These are phyloP conservation scores for Amphipoea oculea DNA, from an alignment of 2,888 invertebrate species.

Conservation along the genomic window DNA sequence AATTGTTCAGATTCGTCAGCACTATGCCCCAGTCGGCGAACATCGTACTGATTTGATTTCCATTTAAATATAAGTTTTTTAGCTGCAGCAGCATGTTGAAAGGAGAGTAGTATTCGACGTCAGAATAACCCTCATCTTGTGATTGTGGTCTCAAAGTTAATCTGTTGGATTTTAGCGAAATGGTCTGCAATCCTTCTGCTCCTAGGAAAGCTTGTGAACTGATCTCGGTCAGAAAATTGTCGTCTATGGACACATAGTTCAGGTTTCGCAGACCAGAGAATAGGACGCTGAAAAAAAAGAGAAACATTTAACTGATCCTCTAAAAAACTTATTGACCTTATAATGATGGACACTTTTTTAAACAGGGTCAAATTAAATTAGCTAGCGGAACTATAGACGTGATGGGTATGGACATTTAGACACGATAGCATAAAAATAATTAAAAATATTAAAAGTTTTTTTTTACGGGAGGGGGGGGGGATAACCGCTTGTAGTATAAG, in stretches of 20 bases:
- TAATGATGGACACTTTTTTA: background rate
- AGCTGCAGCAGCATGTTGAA: constrained; percentile 32
- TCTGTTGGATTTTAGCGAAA: constrained; percentile 66
- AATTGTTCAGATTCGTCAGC: background rate
- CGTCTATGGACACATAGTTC: constrained; percentile 54
- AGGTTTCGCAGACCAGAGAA: constrained; percentile 59
- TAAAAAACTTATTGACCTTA: background rate
- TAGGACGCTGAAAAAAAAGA: constrained; percentile 46
- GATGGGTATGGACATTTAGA: too few species aligned
- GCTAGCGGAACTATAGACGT: too few species aligned
- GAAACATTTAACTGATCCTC: background rate
- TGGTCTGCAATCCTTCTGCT: constrained; percentile 3
- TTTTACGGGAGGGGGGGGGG: too few species aligned
- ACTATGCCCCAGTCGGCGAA: constrained; percentile 51
- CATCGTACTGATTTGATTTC: constrained; percentile 43
- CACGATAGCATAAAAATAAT: too few species aligned
- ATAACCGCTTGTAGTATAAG: too few species aligned
- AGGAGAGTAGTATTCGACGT: constrained; percentile 9
- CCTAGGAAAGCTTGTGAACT: constrained; percentile 43
- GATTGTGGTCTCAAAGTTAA: constrained; percentile 33
- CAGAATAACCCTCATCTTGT: background rate
- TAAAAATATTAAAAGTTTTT: too few species aligned
- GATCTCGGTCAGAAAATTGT: constrained; percentile 63
- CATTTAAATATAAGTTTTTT: constrained; percentile 35
- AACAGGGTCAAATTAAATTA: too few species aligned